phyloP scores from a whole-genome alignment of 2,888 invertebrate genomes.

The Hesperia comma region DNA sequence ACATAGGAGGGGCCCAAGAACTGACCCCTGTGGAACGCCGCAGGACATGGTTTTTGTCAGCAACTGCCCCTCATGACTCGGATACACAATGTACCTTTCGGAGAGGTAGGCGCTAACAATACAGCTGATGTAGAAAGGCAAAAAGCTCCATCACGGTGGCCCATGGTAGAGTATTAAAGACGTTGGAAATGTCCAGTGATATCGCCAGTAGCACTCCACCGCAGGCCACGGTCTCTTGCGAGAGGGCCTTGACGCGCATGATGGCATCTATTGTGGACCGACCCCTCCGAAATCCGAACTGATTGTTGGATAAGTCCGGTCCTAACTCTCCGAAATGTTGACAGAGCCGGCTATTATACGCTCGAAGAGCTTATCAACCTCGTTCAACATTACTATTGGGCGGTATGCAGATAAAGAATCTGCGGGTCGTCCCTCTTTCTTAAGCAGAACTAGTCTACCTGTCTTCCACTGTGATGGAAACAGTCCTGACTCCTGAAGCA shows the following conservation, averaged over 20 bases:
- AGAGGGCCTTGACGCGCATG: no score
- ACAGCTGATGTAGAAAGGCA: no score
- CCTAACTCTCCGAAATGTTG: no score
- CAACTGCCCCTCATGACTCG: slow-evolving; percentile 13
- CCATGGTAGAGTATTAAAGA: slow-evolving; percentile 41
- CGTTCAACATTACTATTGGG: slow-evolving; percentile 38
- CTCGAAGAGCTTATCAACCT: slow-evolving; percentile 37
- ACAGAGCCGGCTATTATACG: no score
- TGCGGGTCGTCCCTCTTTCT: no score
- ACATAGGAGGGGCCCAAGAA: no score
- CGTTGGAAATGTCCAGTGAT: slow-evolving; percentile 43
- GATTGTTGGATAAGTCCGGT: no score
- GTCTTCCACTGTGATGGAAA: slow-evolving; percentile 38
- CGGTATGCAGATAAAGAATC: no score
- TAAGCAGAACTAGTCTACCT: slow-evolving; percentile 30
- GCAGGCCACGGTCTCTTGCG: neutral
- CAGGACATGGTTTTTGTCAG: neutral
- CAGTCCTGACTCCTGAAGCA: slow-evolving; percentile 35
- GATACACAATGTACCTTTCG: neutral
- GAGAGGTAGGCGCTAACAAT: no score
- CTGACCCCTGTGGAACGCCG: no score
- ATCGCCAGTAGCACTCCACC: slow-evolving; percentile 38
- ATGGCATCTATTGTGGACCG: no score
- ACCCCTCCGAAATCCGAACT: no score
- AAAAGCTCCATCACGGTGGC: slow-evolving; percentile 2